Base-by-base conservation (phyloP, 35 echinoderm and acorn worm species). In the Apostichopus japonicus region DNA sequence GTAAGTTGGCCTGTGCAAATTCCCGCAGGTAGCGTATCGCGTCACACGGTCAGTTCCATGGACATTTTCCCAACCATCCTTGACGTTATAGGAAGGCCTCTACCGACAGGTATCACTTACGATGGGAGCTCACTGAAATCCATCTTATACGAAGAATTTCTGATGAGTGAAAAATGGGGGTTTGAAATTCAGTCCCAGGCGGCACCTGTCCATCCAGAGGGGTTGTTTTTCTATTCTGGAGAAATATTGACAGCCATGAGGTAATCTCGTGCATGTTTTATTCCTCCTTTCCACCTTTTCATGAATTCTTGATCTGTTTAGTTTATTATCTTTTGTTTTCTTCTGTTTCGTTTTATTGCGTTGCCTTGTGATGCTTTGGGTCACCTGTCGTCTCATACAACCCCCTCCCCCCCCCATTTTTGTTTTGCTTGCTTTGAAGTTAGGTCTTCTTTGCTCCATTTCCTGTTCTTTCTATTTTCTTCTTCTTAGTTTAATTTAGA, bases 11-110 rank as follows among this genome's bases (percentile, higher is more conserved):
- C 91, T 8, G 78, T 54, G 9, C 81, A 80, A 80, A 63, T 92
- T 10, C 17, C 22, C 13, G 6, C 53, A 22, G 51, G 52, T 51
- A 83, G 52, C 1, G 55, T 80, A 8, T 33, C 77, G 8, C 72
- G 75, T 53, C 76, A 92, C 55, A 16, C 76, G n/a, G 79, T 80
- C 21, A 92, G 91, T 44, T 80, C 91, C 6, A 65, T 92, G 78
- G 91, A 92, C 57, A 55, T 92, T 25, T 14, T 92, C 16, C 91
- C 91, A 65, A 92, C 91, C 21, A 92, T 92, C 56, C 6, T 92
- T 62, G 78, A 92, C 78, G 54, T 92, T 55, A 77, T 92, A 56
- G 55, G 57, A 63, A 55, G 7, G 1, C 19, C 54, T 55, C 27
- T 65, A 65, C 77, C 91, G 16, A 23, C 21, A 10, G 76, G 25